Conservation (phyloP, 2,113 vertebrate species). For the Prolemur simus region DNA sequence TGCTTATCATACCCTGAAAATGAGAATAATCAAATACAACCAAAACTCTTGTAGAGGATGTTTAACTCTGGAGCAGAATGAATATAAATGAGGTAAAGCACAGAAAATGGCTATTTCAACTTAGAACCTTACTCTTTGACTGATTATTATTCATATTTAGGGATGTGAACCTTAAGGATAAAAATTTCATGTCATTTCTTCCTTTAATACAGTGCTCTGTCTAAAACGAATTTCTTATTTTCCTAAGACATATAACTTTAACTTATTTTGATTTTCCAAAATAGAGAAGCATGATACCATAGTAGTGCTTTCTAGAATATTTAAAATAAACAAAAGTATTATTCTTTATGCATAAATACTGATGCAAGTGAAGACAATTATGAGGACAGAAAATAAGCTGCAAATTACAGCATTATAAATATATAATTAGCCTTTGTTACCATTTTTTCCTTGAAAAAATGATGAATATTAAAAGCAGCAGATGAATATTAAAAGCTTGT, state of each 20-base stretch:
- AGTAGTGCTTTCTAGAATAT: neutral
- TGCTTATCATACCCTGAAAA: neutral
- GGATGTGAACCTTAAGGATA: neutral
- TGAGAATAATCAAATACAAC: neutral
- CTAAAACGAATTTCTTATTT: neutral
- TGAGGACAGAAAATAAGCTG: neutral
- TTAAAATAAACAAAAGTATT: neutral
- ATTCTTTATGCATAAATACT: conserved; percentile 16
- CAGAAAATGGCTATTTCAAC: neutral
- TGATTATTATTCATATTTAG: neutral
- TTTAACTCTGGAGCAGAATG: neutral
- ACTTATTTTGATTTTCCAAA: neutral
- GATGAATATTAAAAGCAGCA: neutral
- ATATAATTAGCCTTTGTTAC: neutral
- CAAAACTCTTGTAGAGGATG: neutral
- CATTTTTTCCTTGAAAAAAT: neutral
- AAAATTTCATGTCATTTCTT: neutral
- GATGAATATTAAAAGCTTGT: neutral
- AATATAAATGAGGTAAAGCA: neutral
- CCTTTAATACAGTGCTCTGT: neutral
- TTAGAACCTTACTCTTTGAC: neutral
- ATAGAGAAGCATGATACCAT: neutral
- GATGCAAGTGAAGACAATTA: neutral
- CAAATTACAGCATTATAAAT: neutral
- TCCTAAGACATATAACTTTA: neutral